These are phyloP conservation scores for Prunella strophiata DNA, from an alignment of 2,797 vertebrate genomes.

Conservation along the genomic window DNA sequence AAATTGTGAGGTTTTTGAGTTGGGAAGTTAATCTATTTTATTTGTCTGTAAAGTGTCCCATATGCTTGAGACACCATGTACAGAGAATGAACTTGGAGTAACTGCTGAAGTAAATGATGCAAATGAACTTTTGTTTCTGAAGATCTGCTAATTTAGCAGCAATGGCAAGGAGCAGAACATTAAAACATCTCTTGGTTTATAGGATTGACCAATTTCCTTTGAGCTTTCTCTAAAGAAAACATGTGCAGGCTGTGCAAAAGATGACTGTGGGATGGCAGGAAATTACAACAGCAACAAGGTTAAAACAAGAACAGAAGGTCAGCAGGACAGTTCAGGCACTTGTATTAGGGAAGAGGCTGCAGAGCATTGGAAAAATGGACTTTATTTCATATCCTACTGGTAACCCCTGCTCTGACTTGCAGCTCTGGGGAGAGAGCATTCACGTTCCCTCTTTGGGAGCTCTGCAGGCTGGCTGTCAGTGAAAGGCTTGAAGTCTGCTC, in stretches of 20 bases:
- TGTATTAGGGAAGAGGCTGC: not conserved
- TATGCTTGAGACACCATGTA: not conserved
- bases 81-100: not conserved
- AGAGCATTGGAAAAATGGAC: not conserved
- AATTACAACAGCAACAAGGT: not conserved
- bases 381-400: not conserved
- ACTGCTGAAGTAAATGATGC: not conserved
- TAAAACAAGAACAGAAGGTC: not conserved
- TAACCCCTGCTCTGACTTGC: not conserved
- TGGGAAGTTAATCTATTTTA: not conserved
- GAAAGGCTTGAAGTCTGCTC: not conserved
- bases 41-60: not conserved
- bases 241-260: not conserved
- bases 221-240: not conserved
- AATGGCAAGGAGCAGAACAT: not conserved
- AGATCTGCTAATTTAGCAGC: not conserved
- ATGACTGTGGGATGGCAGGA: not conserved
- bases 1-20: not conserved
- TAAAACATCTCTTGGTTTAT: not conserved
- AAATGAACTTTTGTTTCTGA: not conserved
- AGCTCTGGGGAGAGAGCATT: not conserved
- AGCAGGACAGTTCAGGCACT: not conserved
- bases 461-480: not conserved
- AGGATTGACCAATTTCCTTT: not conserved
- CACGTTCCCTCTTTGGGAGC: rapidly evolving